Evolutionary conservation across 2,888 invertebrate species (phyloP), one percentile per base, ranked within the genome.

Genomic region (Eupithecia pulchellata): DNA sequence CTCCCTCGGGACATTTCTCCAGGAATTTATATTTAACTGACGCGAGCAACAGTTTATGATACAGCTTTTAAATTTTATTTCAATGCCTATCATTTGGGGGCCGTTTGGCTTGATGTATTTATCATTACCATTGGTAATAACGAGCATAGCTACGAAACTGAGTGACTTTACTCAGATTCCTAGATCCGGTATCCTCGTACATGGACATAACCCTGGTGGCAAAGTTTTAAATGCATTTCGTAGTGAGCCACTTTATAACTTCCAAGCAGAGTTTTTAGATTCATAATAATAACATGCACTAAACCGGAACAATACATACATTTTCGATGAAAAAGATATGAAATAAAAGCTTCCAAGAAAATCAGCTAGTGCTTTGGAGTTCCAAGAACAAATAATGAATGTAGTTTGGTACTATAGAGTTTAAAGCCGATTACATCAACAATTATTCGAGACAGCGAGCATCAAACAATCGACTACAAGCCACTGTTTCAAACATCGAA

Each of bases 1-100:
- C 85, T 90, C 91, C 90, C 91, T 82, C 88, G 88, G 88, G 90
- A 90, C 88, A 84, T 87, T 86, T 89, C 86, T 85, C 81, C 83
- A 85, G 88, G 91, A 88, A 91, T 93, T 92, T 91, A 91, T 92
- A 92, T 92, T 91, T 89, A 90, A 90, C 86, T 88, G 89, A 85
- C 85, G 86, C 79, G 86, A 87, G 90, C 90, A 92, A 92, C 91
- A 92, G 89, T 91, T 91, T 91, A 90, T 89, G 84, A 85, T 89
- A 86, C 83, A 66, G 66, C 69, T 73, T 76, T 72, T 63, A 69
- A 57, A 69, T 69, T 69, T 25, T 58, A 64, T 74, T 71, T 62
- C 29, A 67, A 47, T 64, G 61, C 55, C 47, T 61, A 60, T 57
- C 20, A 55, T 61, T 55, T 36, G 17, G 5, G 64, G 25, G 58